Conservation (phyloP, 1,140 invertebrate genomes). For the Ditylenchus dipsaci region DNA sequence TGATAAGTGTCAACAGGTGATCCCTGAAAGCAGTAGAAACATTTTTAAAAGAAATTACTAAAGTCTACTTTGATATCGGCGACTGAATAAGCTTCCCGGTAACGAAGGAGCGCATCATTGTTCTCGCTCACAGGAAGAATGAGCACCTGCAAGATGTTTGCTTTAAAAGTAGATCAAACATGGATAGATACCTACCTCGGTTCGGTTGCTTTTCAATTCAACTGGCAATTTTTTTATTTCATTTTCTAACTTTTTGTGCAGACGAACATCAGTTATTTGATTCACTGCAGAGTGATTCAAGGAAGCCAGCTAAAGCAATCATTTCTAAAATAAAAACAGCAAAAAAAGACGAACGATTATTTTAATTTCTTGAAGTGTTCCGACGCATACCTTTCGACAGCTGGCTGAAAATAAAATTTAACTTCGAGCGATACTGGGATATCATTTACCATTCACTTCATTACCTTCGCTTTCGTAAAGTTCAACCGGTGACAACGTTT, state of each 20-base stretch:
- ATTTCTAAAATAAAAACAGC: too few species aligned
- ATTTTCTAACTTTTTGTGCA: slow-evolving; percentile 33
- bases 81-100: too few species aligned
- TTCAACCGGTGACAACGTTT: slow-evolving; percentile 30
- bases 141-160: too few species aligned
- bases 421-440: slow-evolving; percentile 32
- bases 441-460: slow-evolving; percentile 40
- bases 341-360: slow-evolving; percentile 31
- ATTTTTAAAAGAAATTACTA: too few species aligned
- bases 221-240: slow-evolving; percentile 33
- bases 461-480: slow-evolving; percentile 40
- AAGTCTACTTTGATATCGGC: too few species aligned
- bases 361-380: slow-evolving; percentile 49
- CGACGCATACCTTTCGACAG: slow-evolving; percentile 37
- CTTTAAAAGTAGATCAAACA: too few species aligned
- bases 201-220: slow-evolving; percentile 2
- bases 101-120: too few species aligned
- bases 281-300: slow-evolving; percentile 27
- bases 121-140: too few species aligned
- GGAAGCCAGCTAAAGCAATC: slow-evolving; percentile 32
- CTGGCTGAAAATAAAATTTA: slow-evolving; percentile 39
- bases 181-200: too few species aligned
- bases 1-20: slow-evolving; percentile 56
- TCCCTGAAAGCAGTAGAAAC: too few species aligned
- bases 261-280: slow-evolving; percentile 30